Conservation (phyloP, 2,888 invertebrate genomes). For the Cylloceria caligata region DNA sequence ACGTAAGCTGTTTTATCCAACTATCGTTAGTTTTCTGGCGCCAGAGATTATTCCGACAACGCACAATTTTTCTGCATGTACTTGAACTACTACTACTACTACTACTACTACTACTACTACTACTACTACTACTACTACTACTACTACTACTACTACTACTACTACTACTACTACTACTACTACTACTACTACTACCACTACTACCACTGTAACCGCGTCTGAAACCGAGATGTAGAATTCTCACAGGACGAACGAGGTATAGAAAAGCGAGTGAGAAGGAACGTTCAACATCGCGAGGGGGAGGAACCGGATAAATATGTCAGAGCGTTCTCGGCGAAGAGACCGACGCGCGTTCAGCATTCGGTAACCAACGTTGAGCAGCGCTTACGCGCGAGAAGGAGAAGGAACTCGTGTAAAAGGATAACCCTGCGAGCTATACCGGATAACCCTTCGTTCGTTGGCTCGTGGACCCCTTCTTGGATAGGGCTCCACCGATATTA, state of each 20-base stretch:
- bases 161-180: too few relatives aligned
- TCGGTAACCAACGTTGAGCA: background rate
- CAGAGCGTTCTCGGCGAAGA: slow-evolving; percentile 71
- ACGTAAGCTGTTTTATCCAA: too few relatives aligned
- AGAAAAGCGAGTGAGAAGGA: slow-evolving; percentile 50
- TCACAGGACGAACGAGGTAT: slow-evolving; percentile 1
- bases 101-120: too few relatives aligned
- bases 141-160: too few relatives aligned
- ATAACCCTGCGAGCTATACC: slow-evolving; percentile 75
- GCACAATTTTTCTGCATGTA: too few relatives aligned
- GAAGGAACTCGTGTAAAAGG: slow-evolving; percentile 74
- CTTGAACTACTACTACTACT: too few relatives aligned
- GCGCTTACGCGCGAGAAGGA: slow-evolving; percentile 34
- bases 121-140: too few relatives aligned
- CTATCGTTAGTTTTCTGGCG: too few relatives aligned
- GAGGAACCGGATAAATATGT: slow-evolving; percentile 79
- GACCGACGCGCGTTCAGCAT: slow-evolving; percentile 61
- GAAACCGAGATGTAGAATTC: slow-evolving; percentile 7
- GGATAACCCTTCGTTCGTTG: slow-evolving; percentile 72
- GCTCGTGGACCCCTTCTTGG: slow-evolving; percentile 23
- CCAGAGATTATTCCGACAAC: too few relatives aligned
- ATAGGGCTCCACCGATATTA: slow-evolving; percentile 64
- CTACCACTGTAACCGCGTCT: background rate
- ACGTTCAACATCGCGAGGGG: slow-evolving; percentile 72
- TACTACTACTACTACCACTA: too few relatives aligned